Evolutionary conservation across 2,797 vertebrate genomes (phyloP).

Genomic region (Neopelma chrysocephalum): DNA sequence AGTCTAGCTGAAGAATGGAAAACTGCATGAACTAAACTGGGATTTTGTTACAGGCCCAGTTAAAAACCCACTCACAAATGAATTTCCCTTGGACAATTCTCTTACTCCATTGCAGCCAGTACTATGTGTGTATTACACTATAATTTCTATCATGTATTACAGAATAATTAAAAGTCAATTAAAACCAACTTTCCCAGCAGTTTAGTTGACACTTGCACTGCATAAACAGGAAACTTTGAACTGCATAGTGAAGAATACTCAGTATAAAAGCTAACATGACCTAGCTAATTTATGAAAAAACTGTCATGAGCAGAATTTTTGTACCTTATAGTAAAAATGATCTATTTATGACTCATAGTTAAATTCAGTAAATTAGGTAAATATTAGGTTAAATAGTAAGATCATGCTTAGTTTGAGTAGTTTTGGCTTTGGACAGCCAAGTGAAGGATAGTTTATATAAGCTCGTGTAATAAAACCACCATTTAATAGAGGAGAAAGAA

Average conservation of each 20-base stretch:
- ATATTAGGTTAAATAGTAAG: neutral
- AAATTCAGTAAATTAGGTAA: neutral
- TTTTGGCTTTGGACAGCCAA: neutral
- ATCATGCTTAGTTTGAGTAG: neutral
- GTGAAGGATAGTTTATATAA: neutral
- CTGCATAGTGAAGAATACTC: neutral
- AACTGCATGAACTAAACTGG: neutral
- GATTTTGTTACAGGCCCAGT: neutral
- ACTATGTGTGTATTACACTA: neutral
- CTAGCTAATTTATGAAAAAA: neutral
- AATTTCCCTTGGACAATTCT: neutral
- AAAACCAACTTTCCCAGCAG: neutral
- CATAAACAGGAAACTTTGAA: neutral
- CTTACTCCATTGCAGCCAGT: neutral
- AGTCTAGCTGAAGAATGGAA: neutral
- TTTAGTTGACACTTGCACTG: neutral
- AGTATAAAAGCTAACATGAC: neutral
- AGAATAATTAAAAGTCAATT: neutral
- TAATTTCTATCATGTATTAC: neutral
- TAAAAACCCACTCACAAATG: rapidly evolving
- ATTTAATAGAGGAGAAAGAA: neutral
- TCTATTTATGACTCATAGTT: neutral
- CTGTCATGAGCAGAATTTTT: neutral
- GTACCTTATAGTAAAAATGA: neutral
- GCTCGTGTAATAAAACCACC: neutral